Percentiles rank a stretch among this genome's conserved stretches.
phyloP scores from a whole-genome alignment of 2,797 vertebrate genomes.

The Anguilla anguilla region DNA sequence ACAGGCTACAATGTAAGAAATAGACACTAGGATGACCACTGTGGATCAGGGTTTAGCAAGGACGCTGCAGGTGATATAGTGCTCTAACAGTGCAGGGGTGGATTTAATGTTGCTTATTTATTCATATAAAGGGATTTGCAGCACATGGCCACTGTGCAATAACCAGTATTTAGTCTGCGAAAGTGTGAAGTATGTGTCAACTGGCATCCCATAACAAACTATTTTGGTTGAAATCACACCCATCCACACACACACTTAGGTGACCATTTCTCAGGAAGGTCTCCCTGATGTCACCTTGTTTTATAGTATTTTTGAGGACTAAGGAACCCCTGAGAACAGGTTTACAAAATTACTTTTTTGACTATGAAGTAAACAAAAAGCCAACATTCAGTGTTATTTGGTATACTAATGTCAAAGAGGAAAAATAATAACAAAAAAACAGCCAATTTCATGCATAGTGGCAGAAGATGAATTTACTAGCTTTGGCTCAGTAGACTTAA shows the following conservation, averaged over 20 bases:
- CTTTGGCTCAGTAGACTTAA: not conserved
- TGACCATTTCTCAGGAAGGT: not conserved
- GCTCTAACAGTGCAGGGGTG: not conserved
- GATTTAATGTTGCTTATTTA: not conserved
- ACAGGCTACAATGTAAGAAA: not conserved
- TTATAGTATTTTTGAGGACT: not conserved
- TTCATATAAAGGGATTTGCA: not conserved
- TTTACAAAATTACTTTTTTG: not conserved
- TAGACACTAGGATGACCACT: not conserved
- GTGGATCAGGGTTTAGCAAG: not conserved
- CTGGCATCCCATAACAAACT: not conserved
- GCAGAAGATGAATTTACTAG: not conserved
- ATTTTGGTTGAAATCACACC: not conserved
- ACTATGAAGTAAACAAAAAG: not conserved
- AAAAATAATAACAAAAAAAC: not conserved
- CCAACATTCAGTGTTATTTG: not conserved
- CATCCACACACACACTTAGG: not conserved
- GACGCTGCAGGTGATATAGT: not conserved
- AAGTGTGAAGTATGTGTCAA: not conserved
- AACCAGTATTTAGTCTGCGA: not conserved
- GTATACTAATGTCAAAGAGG: not conserved
- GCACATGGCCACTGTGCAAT: not conserved
- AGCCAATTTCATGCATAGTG: conserved; percentile 14
- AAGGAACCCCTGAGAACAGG: not conserved
- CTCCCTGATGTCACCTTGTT: not conserved